Percentiles rank a stretch among this genome's conserved stretches.
These are phyloP conservation scores for Eupithecia pulchellata DNA, from an alignment of 2,888 invertebrate genomes.

Conservation along the genomic window DNA sequence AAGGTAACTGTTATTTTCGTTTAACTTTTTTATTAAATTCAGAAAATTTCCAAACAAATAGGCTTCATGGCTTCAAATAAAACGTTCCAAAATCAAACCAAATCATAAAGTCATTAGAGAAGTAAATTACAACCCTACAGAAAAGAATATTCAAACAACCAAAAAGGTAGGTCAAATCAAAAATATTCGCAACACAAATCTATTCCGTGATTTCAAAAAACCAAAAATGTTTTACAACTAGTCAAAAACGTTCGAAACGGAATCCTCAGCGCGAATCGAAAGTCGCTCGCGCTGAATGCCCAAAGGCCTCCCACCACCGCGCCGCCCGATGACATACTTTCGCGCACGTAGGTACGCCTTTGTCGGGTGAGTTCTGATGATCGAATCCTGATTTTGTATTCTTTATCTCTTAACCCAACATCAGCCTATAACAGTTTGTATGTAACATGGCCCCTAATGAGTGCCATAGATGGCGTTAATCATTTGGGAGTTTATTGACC, in stretches of 20 bases:
- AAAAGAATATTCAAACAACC: background rate
- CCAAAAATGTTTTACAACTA: slow-evolving; percentile 10
- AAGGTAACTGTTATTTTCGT: too few relatives aligned
- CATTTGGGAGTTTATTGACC: too few relatives aligned
- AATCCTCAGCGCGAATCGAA: slow-evolving; percentile 15
- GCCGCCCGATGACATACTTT: slow-evolving; percentile 28
- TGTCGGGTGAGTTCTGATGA: slow-evolving; percentile 21
- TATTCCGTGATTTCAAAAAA: background rate
- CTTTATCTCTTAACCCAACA: background rate
- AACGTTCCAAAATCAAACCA: background rate
- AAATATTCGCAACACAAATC: background rate
- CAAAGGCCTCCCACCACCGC: slow-evolving; percentile 11
- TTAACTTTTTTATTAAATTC: too few relatives aligned
- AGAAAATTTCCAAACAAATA: too few relatives aligned
- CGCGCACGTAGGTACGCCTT: slow-evolving; percentile 20
- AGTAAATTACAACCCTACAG: background rate
- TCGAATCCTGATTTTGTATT: slow-evolving; percentile 18
- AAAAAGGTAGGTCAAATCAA: background rate
- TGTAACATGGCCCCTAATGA: too few relatives aligned
- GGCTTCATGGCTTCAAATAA: too few relatives aligned
- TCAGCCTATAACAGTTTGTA: too few relatives aligned
- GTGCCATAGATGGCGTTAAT: too few relatives aligned
- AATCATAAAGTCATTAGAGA: background rate
- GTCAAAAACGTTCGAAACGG: slow-evolving; percentile 15
- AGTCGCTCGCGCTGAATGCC: slow-evolving; percentile 9